Conservation (phyloP, 2,888 invertebrate species). For the Heliconius ismenius region DNA sequence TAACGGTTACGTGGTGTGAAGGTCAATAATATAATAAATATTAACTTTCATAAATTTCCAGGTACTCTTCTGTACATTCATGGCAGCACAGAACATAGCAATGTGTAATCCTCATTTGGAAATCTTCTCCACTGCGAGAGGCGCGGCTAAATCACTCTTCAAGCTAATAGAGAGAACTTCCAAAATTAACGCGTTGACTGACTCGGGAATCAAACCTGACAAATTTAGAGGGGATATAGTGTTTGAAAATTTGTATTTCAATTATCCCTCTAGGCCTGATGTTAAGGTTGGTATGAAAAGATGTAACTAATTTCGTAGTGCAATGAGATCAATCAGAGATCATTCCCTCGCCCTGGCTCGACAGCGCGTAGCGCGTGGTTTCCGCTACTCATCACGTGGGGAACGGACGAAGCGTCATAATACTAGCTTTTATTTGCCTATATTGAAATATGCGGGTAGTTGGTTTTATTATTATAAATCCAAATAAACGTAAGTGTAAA, state of each 20-base stretch:
- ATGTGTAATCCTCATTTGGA: slow-evolving; percentile 89
- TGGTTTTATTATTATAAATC: too few relatives aligned
- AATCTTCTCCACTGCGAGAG: slow-evolving; percentile 86
- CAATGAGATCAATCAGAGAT: neutral
- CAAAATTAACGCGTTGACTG: slow-evolving; percentile 58
- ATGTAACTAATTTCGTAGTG: too few relatives aligned
- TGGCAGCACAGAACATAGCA: slow-evolving; percentile 89
- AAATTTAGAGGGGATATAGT: slow-evolving; percentile 84
- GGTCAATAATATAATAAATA: neutral
- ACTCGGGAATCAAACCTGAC: slow-evolving; percentile 76
- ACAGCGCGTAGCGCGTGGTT: neutral
- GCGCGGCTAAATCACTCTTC: slow-evolving; percentile 87
- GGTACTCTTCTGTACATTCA: slow-evolving; percentile 88
- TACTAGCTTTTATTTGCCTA: too few relatives aligned
- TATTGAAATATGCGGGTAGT: too few relatives aligned
- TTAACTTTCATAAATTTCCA: slow-evolving; percentile 50
- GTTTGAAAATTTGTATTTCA: slow-evolving; percentile 87
- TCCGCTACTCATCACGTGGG: neutral
- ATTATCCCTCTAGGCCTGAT: slow-evolving; percentile 89
- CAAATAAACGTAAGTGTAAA: too few relatives aligned
- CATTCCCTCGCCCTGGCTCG: neutral
- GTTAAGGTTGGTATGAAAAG: slow-evolving; percentile 79
- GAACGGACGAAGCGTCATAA: too few relatives aligned
- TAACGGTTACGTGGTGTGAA: neutral
- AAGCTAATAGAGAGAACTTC: slow-evolving; percentile 84